Conservation (phyloP, 2,113 vertebrate species). For the Epinephelus lanceolatus region DNA sequence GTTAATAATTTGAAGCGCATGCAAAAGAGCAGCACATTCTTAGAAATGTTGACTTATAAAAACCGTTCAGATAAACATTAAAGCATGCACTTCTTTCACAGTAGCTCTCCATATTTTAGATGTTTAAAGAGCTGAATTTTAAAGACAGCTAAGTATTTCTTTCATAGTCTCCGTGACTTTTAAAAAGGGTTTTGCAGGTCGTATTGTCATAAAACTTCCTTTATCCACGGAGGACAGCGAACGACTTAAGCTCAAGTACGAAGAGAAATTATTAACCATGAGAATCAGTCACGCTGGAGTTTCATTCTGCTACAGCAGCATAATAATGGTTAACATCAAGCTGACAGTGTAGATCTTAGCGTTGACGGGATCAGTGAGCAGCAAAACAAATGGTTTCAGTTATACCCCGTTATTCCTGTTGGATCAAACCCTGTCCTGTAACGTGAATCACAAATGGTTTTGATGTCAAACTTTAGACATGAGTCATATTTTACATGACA, state of each 20-base stretch:
- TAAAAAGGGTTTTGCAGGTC: neutral
- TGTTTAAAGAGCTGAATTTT: slow-evolving; percentile 32
- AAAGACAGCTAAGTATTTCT: slow-evolving; percentile 7
- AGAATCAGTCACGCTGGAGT: neutral
- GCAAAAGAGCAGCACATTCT: neutral
- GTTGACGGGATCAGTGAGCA: slow-evolving; percentile 22
- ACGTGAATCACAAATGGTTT: neutral
- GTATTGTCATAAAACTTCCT: neutral
- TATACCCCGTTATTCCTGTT: slow-evolving; percentile 19
- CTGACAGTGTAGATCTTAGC: slow-evolving; percentile 10
- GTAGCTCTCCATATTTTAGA: slow-evolving; percentile 58
- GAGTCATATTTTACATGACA: slow-evolving; percentile 8
- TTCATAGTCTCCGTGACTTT: slow-evolving; percentile 31
- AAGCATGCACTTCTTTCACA: slow-evolving; percentile 53
- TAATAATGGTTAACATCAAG: slow-evolving; percentile 1
- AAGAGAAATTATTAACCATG: neutral
- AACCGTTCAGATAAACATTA: slow-evolving; percentile 33
- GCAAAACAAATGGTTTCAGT: slow-evolving; percentile 26
- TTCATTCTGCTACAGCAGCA: slow-evolving; percentile 23
- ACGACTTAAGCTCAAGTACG: neutral
- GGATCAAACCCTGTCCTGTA: slow-evolving; percentile 9
- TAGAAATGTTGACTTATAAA: slow-evolving; percentile 5
- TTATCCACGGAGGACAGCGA: neutral
- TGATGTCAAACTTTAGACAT: neutral
- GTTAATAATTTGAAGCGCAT: neutral